Evolutionary conservation across 1,140 invertebrate genomes (phyloP).

Genomic region (Hetaerina americana): DNA sequence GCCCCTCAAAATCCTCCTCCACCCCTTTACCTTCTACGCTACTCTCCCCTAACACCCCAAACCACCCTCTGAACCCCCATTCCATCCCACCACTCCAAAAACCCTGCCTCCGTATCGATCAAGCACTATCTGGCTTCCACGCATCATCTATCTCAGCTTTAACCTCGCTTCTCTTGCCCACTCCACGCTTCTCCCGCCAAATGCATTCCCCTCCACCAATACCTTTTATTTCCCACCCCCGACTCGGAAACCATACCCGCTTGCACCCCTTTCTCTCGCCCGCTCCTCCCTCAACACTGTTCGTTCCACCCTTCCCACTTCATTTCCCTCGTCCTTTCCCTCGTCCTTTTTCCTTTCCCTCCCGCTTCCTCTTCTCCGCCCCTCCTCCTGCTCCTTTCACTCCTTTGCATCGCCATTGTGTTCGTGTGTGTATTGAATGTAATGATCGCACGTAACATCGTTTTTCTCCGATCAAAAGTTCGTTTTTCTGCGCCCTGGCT

Average conservation of each 20-base stretch:
- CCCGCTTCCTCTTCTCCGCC: neutral
- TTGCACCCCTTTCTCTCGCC: neutral
- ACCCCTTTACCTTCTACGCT: neutral
- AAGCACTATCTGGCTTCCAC: neutral
- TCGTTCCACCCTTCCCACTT: neutral
- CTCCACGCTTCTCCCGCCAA: too few relatives aligned
- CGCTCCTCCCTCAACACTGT: neutral
- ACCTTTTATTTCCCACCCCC: too few relatives aligned
- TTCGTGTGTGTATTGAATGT: too few relatives aligned
- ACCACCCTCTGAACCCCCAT: too few relatives aligned
- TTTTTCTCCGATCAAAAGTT: too few relatives aligned
- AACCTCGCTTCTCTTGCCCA: neutral
- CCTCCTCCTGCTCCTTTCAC: neutral
- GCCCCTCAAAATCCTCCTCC: too few relatives aligned
- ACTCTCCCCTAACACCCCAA: too few relatives aligned
- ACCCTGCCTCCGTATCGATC: neutral
- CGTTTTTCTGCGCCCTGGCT: too few relatives aligned
- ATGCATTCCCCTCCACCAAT: too few relatives aligned
- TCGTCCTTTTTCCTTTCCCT: neutral
- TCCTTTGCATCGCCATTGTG: neutral
- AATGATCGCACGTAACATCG: too few relatives aligned
- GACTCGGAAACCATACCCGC: too few relatives aligned
- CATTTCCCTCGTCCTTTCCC: neutral
- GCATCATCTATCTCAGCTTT: neutral
- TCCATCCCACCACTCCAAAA: neutral